Evolutionary conservation across 2,113 vertebrate species (phyloP).

Genomic region (Pseudopipra pipra): DNA sequence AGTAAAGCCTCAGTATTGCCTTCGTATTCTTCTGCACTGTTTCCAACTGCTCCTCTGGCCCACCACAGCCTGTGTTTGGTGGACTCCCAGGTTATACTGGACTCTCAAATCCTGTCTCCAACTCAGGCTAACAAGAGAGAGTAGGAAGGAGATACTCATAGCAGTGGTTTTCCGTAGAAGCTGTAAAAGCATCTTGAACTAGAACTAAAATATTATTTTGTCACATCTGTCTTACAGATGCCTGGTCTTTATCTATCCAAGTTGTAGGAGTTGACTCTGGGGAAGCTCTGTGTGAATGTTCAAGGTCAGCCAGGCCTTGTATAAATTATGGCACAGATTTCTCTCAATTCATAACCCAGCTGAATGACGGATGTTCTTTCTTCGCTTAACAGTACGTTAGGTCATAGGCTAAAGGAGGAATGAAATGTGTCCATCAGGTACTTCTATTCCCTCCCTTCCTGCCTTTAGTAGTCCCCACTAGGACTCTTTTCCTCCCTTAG

Average conservation of each 20-base stretch:
- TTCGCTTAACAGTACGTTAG: not conserved
- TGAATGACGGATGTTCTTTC: not conserved
- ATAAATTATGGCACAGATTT: not conserved
- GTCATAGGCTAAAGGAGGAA: constrained; percentile 20
- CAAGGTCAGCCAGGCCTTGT: not conserved
- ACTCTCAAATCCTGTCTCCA: not conserved
- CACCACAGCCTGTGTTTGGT: not conserved
- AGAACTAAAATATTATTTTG: not conserved
- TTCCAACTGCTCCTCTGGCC: not conserved
- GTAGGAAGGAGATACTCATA: not conserved
- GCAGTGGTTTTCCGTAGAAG: not conserved
- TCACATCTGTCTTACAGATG: constrained; percentile 5
- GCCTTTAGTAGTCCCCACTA: constrained; percentile 9
- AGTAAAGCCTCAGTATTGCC: not conserved
- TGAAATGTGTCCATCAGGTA: constrained; percentile 7
- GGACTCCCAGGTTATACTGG: not conserved
- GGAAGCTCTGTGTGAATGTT: not conserved
- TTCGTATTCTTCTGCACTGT: not conserved
- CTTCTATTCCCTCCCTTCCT: constrained; percentile 42
- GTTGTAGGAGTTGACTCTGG: not conserved
- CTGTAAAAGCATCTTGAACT: not conserved
- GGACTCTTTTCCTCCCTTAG: constrained; percentile 36
- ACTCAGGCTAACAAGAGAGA: not conserved
- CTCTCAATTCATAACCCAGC: not conserved
- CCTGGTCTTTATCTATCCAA: not conserved